A percentile compares a stretch with the other conserved stretches of the same genome.
Conservation (phyloP, 2,888 invertebrate genomes). For the Aporophyla nigra region DNA sequence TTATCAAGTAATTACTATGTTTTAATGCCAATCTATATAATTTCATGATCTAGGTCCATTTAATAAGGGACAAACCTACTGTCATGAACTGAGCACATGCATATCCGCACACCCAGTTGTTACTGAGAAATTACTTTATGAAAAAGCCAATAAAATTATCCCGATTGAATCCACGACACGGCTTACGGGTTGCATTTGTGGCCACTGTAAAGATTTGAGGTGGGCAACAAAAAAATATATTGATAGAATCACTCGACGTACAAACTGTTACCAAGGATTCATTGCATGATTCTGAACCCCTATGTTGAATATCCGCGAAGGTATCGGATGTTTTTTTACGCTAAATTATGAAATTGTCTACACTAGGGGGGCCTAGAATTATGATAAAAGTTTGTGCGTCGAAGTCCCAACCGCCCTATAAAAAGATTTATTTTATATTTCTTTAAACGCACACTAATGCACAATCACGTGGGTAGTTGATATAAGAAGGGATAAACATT, state of each 20-base stretch:
- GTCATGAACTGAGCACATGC: neutral
- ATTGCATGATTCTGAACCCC: too few species aligned
- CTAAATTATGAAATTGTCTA: too few species aligned
- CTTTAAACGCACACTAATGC: neutral
- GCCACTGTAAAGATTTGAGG: neutral
- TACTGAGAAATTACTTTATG: too few species aligned
- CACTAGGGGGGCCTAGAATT: too few species aligned
- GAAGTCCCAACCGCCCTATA: too few species aligned
- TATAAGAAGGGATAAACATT: neutral
- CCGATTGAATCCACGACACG: neutral
- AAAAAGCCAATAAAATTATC: neutral
- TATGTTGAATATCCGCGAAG: too few species aligned
- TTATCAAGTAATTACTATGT: neutral
- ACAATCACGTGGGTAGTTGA: constrained; percentile 1
- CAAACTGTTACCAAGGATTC: too few species aligned
- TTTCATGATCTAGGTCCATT: neutral
- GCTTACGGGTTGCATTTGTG: neutral
- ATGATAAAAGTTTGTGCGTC: too few species aligned
- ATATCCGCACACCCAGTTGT: neutral
- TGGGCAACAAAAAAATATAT: neutral
- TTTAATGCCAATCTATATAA: neutral
- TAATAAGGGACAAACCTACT: neutral
- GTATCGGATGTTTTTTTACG: too few species aligned
- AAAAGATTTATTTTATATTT: neutral
- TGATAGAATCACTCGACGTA: neutral